Base-by-base conservation (phyloP, 2,888 invertebrate species). In the Acleris holmiana region DNA sequence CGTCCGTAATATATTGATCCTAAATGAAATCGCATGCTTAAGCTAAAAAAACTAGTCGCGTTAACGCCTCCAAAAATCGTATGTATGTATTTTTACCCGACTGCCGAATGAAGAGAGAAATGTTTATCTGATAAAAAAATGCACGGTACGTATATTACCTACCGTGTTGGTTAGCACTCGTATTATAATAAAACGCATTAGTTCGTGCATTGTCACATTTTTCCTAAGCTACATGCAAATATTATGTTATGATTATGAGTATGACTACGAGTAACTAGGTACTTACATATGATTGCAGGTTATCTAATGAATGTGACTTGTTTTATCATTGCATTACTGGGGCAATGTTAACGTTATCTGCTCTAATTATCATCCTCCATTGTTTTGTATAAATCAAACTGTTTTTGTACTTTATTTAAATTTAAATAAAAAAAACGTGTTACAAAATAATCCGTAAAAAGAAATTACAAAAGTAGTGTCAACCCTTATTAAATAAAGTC, bases 271-370 rank as follows among this genome's bases (percentile, higher is more conserved):
- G 47, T 35, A 35, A 13, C 0, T 35, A 64, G 58, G 47, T 67
- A 68, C 63, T 68, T 70, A n/a, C n/a, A n/a, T n/a, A 66, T 66
- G 67, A 66, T 23, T 61, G 59, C 66, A 72, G 72, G 75, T 76
- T 76, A 77, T 75, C 76, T 71, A 64, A 66, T 60, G 59, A 62
- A 71, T 76, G 67, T 70, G 62, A 71, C 66, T 74, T 73, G 72
- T 68, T 72, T 76, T 79, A 80, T 82, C 80, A 70, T 35, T 47
- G 55, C 73, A 74, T 78, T 78, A 78, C 68, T 79, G 68, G 79
- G 76, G 72, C 78, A 82, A 77, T 81, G 79, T 80, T 79, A 74
- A 71, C 67, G 65, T 72, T 71, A 67, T 67, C 55, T 65, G 55
- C 18, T 48, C 55, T 35, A 60, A 35, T 55, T 55, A 59, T 65